Evolutionary conservation across 2,888 invertebrate species (phyloP), one percentile per base, ranked within the genome.

Genomic region (Ochropleura leucogaster): DNA sequence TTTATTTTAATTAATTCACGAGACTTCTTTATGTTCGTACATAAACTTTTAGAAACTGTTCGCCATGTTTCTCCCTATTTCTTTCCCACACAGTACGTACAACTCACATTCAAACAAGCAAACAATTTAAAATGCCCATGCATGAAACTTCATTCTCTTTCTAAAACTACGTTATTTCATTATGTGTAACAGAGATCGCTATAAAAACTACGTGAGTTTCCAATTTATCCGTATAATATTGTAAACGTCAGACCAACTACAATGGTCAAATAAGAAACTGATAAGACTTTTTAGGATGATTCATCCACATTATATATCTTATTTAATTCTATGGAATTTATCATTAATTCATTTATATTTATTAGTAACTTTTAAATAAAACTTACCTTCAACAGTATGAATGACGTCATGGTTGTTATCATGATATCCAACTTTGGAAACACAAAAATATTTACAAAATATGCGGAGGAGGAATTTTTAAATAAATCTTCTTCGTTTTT

Each of bases 401-500:
- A 96, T 95, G 96, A 96, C 96, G 96, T 96, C 96, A 96, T 96
- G 93, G 94, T 96, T 95, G 96, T 96, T 95, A 95, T 96, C 96
- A 96, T 96, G 93, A 93, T 96, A 95, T 95, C 93, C 93, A 94
- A 95, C 93, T 94, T 93, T 88, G 90, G 87, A 91, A 92, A 90
- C 93, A 95, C 94, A 91, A 93, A 94, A 92, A 92, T 93, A 93
- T 92, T 93, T 90, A 90, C 90, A 91, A 91, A 91, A 89, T 89
- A 89, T 85, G 86, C 79, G 80, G 82, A 87, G 87, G 71, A 77
- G 83, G 83, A 78, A 82, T 87, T 84, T 86, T 86, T 90, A 90
- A 87, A 88, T 87, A 87, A 85, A 88, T 90, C 90, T 92, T 83
- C 85, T 90, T 73, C 87, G 86, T 89, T 92, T 92, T 86, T 89